Percentiles rank a stretch among this genome's conserved stretches.
These are phyloP conservation scores for Xenentodon cancila DNA, from an alignment of 2,797 vertebrate genomes.

Conservation along the genomic window DNA sequence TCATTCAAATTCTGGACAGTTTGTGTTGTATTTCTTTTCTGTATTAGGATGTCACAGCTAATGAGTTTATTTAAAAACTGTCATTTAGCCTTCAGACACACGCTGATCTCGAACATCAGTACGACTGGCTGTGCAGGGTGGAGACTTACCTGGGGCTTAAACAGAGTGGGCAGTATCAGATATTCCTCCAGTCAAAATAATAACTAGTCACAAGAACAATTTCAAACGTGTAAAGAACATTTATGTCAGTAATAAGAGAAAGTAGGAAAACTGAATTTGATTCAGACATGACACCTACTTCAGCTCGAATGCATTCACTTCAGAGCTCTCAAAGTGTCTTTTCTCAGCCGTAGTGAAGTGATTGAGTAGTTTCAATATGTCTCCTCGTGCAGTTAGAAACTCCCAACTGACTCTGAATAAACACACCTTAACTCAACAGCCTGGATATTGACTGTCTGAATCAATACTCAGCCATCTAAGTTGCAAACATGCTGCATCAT, in stretches of 20 bases:
- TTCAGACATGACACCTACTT: not conserved
- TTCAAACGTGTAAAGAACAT: too few species aligned
- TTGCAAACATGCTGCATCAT: slow-evolving; percentile 42
- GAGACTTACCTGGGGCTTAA: too few species aligned
- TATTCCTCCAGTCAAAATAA: too few species aligned
- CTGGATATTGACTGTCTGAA: slow-evolving; percentile 55
- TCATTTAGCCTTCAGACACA: too few species aligned
- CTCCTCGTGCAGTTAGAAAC: slow-evolving; percentile 16
- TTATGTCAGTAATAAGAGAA: too few species aligned
- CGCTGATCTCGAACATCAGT: too few species aligned
- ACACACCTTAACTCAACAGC: slow-evolving; percentile 28
- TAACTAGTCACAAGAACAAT: too few species aligned
- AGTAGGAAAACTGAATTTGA: too few species aligned
- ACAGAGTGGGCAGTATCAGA: too few species aligned
- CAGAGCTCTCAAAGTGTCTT: not conserved
- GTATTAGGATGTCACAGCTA: not conserved
- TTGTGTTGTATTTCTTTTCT: too few species aligned
- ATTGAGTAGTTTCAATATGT: slow-evolving; percentile 6
- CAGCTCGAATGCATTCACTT: not conserved
- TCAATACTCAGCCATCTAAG: slow-evolving; percentile 53
- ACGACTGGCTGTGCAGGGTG: too few species aligned
- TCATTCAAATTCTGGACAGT: too few species aligned
- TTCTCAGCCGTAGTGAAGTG: slow-evolving; percentile 1
- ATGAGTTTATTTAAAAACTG: slow-evolving; percentile 1
- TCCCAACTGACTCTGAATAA: slow-evolving; percentile 30